Conservation (phyloP, 2,797 vertebrate genomes). For the Distichodus sexfasciatus region DNA sequence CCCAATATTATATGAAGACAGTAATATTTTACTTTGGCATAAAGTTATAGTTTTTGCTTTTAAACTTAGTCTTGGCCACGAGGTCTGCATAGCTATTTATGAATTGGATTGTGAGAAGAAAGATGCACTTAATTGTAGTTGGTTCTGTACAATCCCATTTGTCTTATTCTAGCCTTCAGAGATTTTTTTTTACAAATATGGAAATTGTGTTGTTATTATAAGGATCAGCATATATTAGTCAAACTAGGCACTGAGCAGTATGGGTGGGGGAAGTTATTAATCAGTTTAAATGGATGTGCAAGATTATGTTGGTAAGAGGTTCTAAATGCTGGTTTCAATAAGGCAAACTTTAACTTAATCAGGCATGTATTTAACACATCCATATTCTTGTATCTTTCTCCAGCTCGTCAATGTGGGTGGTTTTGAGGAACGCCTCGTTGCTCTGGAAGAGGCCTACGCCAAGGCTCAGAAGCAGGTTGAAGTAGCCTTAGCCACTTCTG, state of each 20-base stretch:
- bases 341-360: no score
- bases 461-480: slow-evolving; percentile 39
- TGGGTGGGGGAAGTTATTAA: no score
- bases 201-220: no score
- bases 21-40: not conserved
- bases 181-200: not conserved
- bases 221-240: no score
- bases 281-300: no score
- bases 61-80: not conserved
- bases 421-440: slow-evolving; percentile 45
- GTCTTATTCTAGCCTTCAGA: not conserved
- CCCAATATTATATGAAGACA: not conserved
- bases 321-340: no score
- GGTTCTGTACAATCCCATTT: no score
- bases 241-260: no score
- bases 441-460: slow-evolving; percentile 43
- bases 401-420: slow-evolving; percentile 25
- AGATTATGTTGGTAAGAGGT: no score
- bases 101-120: not conserved
- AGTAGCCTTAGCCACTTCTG: slow-evolving; percentile 28
- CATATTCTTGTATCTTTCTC: slow-evolving; percentile 2
- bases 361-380: not conserved
- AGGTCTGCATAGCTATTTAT: not conserved
- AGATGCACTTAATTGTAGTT: not conserved
- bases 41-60: not conserved